A percentile compares a stretch with the other conserved stretches of the same genome.
Conservation (phyloP, 2,797 vertebrate genomes). For the Acomys russatus region DNA sequence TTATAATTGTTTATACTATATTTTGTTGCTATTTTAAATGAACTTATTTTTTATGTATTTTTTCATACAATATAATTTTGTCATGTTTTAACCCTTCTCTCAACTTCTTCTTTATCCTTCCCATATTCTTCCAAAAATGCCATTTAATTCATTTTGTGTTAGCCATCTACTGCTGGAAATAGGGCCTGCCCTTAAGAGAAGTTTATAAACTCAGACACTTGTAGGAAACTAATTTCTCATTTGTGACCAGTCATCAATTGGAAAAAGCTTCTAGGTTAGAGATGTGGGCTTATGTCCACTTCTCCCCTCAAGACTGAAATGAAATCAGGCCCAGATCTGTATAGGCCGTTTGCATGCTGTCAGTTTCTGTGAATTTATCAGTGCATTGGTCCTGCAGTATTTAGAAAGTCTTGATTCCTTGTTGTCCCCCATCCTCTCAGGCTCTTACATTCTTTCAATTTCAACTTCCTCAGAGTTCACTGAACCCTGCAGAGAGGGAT, state of each 20-base stretch:
- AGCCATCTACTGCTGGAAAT: too few species aligned
- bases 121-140: background rate
- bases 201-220: background rate
- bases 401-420: too few species aligned
- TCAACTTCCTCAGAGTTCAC: too few species aligned
- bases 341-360: too few species aligned
- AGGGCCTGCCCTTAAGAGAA: too few species aligned
- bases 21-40: background rate
- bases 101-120: background rate
- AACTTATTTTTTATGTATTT: background rate
- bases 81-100: background rate
- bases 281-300: background rate
- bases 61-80: background rate
- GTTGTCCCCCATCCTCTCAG: too few species aligned
- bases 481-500: too few species aligned
- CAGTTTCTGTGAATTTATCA: too few species aligned
- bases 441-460: too few species aligned
- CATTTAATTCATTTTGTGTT: background rate
- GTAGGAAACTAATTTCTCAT: background rate
- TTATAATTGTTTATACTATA: background rate
- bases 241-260: background rate
- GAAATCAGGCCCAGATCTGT: background rate
- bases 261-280: background rate
- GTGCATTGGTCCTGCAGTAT: too few species aligned
- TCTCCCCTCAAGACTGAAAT: background rate